phyloP scores from a whole-genome alignment of 2,113 vertebrate genomes.

The Hippopotamus amphibius region DNA sequence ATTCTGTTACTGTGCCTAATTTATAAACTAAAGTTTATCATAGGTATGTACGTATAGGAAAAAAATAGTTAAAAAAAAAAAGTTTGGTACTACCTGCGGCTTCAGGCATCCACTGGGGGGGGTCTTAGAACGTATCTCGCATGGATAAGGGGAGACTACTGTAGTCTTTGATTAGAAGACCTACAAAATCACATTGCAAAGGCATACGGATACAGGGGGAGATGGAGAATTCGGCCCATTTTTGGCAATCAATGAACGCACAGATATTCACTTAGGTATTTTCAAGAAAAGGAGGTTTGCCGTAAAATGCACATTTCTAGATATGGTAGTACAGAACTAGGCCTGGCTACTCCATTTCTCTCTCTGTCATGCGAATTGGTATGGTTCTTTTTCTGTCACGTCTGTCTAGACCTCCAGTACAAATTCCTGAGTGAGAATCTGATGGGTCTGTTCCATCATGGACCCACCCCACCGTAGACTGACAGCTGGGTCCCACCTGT shows the following conservation, averaged over 20 bases:
- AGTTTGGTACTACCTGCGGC: not conserved
- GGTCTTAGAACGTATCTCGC: not conserved
- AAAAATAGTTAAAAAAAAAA: not conserved
- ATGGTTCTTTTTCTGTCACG: not conserved
- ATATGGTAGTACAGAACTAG: not conserved
- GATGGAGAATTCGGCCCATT: not conserved
- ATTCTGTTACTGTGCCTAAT: not conserved
- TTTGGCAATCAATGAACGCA: not conserved
- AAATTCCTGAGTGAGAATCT: not conserved
- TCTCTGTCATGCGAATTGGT: not conserved
- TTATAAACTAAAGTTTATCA: not conserved
- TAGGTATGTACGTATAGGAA: not conserved
- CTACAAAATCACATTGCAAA: not conserved
- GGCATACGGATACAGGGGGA: not conserved
- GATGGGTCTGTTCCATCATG: not conserved
- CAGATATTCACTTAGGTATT: not conserved
- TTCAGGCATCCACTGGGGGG: not conserved
- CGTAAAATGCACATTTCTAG: not conserved
- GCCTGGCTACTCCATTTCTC: no score
- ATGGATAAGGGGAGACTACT: not conserved
- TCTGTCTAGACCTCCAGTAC: not conserved
- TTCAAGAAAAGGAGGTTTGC: not conserved
- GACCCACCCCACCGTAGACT: not conserved
- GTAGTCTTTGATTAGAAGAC: not conserved
- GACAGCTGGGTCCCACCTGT: rapidly evolving